A percentile compares a stretch with the other conserved stretches of the same genome.
Evolutionary conservation across 2,888 invertebrate species (phyloP).

Genomic region (Terebella lapidaria): DNA sequence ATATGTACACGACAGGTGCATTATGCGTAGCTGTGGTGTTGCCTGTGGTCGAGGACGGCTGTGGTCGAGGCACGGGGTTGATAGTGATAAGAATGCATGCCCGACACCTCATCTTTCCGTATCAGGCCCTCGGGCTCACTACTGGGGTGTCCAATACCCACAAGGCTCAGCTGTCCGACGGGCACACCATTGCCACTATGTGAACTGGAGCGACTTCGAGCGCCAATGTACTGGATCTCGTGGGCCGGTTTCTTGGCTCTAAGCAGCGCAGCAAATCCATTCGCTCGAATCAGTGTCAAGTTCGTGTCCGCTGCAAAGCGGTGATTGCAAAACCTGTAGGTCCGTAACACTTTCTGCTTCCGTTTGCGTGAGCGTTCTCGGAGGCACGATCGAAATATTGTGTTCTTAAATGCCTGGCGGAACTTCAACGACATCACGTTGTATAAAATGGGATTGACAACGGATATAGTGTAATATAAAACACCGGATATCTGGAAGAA

Average conservation of each 20-base stretch:
- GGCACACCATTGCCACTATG: not conserved
- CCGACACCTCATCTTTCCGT: not conserved
- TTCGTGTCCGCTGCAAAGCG: not conserved
- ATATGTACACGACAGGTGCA: too few species aligned
- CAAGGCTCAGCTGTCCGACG: not conserved
- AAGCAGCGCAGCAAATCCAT: not conserved
- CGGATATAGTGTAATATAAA: conserved; percentile 85
- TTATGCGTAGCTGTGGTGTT: conserved; percentile 1
- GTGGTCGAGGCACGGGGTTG: not conserved
- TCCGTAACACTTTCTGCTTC: not conserved
- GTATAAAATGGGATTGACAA: conserved; percentile 87
- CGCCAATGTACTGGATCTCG: not conserved
- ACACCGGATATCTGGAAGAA: conserved; percentile 81
- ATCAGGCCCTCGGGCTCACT: not conserved
- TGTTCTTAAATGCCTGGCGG: conserved; percentile 80
- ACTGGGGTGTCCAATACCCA: not conserved
- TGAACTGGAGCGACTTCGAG: not conserved
- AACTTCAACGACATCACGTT: conserved; percentile 94
- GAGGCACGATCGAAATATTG: conserved; percentile 31
- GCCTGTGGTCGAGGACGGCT: not conserved
- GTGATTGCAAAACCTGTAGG: not conserved
- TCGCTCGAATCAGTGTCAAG: not conserved
- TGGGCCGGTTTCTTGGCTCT: not conserved
- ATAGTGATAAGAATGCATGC: not conserved
- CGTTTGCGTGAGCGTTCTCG: not conserved